A percentile compares a stretch with the other conserved stretches of the same genome.
These are phyloP conservation scores for Pachycephus smyrnensis DNA, from an alignment of 2,888 invertebrate species.

Conservation along the genomic window DNA sequence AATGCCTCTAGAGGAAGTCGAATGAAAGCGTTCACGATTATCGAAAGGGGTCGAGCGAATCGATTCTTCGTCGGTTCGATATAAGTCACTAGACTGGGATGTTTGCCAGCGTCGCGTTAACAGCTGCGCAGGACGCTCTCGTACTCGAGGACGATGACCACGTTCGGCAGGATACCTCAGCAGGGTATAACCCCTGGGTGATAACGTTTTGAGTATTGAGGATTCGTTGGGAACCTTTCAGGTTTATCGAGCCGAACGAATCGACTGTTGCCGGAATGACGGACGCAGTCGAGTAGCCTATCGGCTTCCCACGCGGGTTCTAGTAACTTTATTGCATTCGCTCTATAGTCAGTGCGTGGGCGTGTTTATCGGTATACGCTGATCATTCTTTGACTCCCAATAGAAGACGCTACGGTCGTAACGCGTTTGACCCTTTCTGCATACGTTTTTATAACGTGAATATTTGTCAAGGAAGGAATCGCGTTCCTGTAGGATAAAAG, in stretches of 20 bases:
- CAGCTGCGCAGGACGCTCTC: not conserved
- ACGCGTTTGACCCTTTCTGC: not conserved
- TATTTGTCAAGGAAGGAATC: not conserved
- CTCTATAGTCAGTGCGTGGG: not conserved
- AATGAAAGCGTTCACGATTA: slow-evolving; percentile 8
- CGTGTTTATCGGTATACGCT: not conserved
- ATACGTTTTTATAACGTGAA: not conserved
- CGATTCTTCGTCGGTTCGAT: not conserved
- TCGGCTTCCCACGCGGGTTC: slow-evolving; percentile 16
- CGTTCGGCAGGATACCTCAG: not conserved
- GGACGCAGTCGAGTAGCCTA: slow-evolving; percentile 7
- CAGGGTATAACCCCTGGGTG: not conserved
- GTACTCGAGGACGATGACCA: not conserved
- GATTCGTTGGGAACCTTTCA: not conserved
- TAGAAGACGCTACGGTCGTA: not conserved
- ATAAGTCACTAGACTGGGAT: not conserved
- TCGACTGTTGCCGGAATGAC: slow-evolving; percentile 15
- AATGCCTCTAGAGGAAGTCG: not conserved
- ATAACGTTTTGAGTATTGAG: not conserved
- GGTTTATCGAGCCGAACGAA: slow-evolving; percentile 18
- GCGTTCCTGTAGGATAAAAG: not conserved
- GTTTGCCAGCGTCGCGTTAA: not conserved
- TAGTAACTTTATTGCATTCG: not conserved
- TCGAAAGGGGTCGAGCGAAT: slow-evolving; percentile 14
- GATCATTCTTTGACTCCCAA: not conserved